These are phyloP conservation scores for Zhengitettix transpicula DNA, from an alignment of 2,888 invertebrate species.

Conservation along the genomic window DNA sequence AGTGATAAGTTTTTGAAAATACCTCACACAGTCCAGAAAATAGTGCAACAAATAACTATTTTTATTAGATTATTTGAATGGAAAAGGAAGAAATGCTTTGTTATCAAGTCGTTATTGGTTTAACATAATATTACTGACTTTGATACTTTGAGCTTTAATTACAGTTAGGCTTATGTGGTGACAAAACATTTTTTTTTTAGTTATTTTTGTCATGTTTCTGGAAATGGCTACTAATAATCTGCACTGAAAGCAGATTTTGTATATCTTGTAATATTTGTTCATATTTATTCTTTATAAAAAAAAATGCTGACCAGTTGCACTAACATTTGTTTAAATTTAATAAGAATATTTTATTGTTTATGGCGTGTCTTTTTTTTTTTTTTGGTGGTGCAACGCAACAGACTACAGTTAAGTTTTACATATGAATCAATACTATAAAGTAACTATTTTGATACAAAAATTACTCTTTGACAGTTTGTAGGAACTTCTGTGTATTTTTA, in stretches of 20 bases:
- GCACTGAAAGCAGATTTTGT: neutral
- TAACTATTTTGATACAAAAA: no score
- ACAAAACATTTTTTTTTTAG: neutral
- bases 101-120: no score
- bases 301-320: neutral
- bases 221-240: neutral
- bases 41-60: neutral
- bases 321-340: neutral
- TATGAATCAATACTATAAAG: no score
- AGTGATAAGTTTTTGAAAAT: neutral
- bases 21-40: neutral
- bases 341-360: no score
- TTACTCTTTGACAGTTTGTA: no score
- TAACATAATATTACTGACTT: no score
- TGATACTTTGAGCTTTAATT: neutral
- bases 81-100: no score
- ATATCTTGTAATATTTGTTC: neutral
- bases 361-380: no score
- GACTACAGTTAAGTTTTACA: no score
- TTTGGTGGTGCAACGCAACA: no score
- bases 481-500: no score
- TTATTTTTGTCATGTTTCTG: neutral
- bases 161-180: neutral
- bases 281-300: neutral
- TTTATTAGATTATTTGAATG: neutral